These are phyloP conservation scores for Drosophila willistoni DNA, from an alignment of 1,140 invertebrate species.

Conservation along the genomic window DNA sequence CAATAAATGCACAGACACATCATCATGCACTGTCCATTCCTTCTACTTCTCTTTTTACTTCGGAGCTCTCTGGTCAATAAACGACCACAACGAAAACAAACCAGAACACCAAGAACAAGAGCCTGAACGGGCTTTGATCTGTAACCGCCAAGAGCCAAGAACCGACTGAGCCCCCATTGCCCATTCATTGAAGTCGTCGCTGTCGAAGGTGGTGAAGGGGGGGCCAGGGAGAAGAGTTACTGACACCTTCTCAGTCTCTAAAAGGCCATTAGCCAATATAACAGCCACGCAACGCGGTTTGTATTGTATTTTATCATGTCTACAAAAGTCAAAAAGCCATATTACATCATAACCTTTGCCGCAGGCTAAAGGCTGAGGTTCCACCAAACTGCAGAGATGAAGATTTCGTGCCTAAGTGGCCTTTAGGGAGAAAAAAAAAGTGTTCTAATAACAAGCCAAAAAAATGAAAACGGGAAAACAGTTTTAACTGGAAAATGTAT, in stretches of 20 bases:
- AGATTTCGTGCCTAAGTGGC: slow-evolving; percentile 76
- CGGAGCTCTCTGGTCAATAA: slow-evolving; percentile 62
- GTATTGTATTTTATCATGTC: slow-evolving; percentile 79
- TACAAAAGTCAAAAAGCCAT: slow-evolving; percentile 81
- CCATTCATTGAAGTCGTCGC: slow-evolving; percentile 55
- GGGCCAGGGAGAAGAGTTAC: slow-evolving; percentile 25
- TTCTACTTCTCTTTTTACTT: slow-evolving; percentile 10
- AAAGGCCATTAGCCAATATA: slow-evolving; percentile 81
- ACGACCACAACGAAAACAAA: slow-evolving; percentile 43
- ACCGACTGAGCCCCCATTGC: slow-evolving; percentile 14
- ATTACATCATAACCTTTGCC: slow-evolving; percentile 73
- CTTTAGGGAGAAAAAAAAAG: slow-evolving; percentile 72
- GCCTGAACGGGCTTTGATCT: slow-evolving; percentile 67
- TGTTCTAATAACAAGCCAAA: slow-evolving; percentile 78
- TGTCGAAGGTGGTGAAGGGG: background rate
- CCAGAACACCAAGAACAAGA: slow-evolving; percentile 54
- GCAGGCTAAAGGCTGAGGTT: slow-evolving; percentile 44
- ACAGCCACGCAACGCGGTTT: slow-evolving; percentile 73
- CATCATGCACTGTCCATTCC: slow-evolving; percentile 24
- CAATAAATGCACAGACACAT: slow-evolving; percentile 59
- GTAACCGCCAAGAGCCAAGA: slow-evolving; percentile 37
- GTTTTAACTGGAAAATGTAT: slow-evolving; percentile 64
- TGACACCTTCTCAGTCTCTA: slow-evolving; percentile 71
- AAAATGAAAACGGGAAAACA: slow-evolving; percentile 45
- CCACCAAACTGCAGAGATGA: slow-evolving; percentile 45